Percentiles rank a stretch among this genome's conserved stretches.
These are phyloP conservation scores for Galaxea fascicularis DNA, from an alignment of 92 coral and sea anemone species.

Conservation along the genomic window DNA sequence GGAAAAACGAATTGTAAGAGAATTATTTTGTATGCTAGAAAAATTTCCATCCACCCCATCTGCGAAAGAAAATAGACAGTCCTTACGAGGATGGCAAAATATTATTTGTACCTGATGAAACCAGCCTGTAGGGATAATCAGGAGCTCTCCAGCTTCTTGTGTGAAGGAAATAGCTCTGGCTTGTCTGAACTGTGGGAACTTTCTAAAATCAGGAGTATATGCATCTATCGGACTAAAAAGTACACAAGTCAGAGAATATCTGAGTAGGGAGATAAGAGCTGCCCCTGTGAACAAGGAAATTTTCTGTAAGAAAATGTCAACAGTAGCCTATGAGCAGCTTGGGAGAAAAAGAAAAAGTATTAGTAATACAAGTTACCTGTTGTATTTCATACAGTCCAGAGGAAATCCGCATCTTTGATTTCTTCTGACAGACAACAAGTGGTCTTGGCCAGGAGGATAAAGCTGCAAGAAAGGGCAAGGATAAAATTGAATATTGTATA, in stretches of 20 bases:
- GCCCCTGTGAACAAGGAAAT: too few species aligned
- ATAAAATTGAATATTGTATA: not conserved
- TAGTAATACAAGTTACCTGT: constrained; percentile 61
- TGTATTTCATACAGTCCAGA: constrained; percentile 88
- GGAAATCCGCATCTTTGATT: constrained; percentile 80
- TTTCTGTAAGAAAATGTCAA: too few species aligned
- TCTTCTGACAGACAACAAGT: constrained; percentile 71
- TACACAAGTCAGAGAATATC: not conserved
- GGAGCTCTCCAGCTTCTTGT: constrained; percentile 88
- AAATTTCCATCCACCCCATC: too few species aligned
- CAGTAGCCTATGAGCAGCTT: not conserved
- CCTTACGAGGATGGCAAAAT: too few species aligned
- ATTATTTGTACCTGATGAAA: constrained; percentile 80
- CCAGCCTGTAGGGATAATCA: constrained; percentile 94
- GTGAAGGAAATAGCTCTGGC: constrained; percentile 86
- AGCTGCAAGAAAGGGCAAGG: constrained; percentile 42
- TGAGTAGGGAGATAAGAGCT: not conserved
- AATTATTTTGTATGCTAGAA: too few species aligned
- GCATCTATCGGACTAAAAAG: constrained; percentile 79
- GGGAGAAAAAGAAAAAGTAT: not conserved
- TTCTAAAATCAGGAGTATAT: constrained; percentile 74
- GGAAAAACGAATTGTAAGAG: too few species aligned
- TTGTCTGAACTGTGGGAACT: constrained; percentile 77
- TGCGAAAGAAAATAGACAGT: too few species aligned
- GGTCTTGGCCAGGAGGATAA: constrained; percentile 91